These are phyloP conservation scores for Apistogramma diplotaenia DNA, from an alignment of 2,113 vertebrate species.

Conservation along the genomic window DNA sequence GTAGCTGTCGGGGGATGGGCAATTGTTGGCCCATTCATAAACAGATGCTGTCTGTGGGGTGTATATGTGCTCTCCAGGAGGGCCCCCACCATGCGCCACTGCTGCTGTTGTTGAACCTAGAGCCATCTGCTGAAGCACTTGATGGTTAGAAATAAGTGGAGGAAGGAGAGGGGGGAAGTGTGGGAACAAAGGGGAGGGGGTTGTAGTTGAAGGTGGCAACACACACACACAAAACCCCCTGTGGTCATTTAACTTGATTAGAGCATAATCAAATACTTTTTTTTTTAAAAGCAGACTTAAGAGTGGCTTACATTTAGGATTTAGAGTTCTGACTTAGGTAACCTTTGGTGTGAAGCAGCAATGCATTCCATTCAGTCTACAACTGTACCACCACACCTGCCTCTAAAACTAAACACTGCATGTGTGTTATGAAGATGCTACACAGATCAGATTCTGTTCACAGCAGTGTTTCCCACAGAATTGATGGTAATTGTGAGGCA, in stretches of 20 bases:
- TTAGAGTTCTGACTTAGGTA: not conserved
- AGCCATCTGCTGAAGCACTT: constrained; percentile 72
- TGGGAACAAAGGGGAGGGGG: constrained; percentile 17
- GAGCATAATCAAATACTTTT: not conserved
- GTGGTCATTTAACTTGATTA: not conserved
- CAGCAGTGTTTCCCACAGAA: not conserved
- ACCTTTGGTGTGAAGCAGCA: not conserved
- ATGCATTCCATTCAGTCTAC: not conserved
- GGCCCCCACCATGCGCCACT: constrained; percentile 54
- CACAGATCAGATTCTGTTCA: not conserved
- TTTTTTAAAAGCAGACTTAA: too few species aligned
- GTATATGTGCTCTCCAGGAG: constrained; percentile 54
- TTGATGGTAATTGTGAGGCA: not conserved
- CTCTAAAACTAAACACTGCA: not conserved
- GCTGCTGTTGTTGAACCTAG: constrained; percentile 52
- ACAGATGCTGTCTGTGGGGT: constrained; percentile 62
- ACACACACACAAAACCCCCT: not conserved
- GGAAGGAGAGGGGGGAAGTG: constrained; percentile 3
- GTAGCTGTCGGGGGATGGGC: constrained; percentile 57
- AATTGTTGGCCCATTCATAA: constrained; percentile 65
- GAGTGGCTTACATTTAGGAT: not conserved
- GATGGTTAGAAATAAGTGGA: constrained; percentile 28
- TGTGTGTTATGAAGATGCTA: not conserved
- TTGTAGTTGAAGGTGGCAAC: not conserved
- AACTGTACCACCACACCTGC: not conserved